Percentiles rank a stretch among this genome's conserved stretches.
phyloP scores from a whole-genome alignment of 2,113 vertebrate species.

The Menura novaehollandiae region DNA sequence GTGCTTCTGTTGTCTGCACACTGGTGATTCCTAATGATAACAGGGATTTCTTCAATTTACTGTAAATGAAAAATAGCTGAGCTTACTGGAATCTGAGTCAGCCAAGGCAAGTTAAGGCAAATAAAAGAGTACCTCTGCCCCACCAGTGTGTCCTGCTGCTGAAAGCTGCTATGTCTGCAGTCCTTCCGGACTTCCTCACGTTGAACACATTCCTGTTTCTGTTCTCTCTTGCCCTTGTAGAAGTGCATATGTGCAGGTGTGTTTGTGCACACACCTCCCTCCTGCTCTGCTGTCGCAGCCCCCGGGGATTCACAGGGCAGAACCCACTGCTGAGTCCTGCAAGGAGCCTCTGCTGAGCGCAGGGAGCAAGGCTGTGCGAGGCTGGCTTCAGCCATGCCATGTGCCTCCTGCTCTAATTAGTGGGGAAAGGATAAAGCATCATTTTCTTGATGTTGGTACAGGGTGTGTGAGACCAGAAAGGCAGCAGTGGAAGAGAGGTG shows the following conservation, averaged over 20 bases:
- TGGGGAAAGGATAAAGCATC: not conserved
- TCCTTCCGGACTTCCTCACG: slow-evolving; percentile 31
- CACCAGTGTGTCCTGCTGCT: not conserved
- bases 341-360: not conserved
- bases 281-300: not conserved
- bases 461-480: not conserved
- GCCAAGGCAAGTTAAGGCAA: slow-evolving; percentile 52
- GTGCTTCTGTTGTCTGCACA: slow-evolving; percentile 8
- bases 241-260: not conserved
- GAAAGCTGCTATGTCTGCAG: slow-evolving; percentile 2
- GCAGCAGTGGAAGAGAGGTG: not conserved
- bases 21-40: slow-evolving; percentile 34
- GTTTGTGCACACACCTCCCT: not conserved
- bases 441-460: not conserved
- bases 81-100: slow-evolving; percentile 62
- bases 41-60: slow-evolving; percentile 36
- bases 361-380: not conserved
- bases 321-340: accelerated
- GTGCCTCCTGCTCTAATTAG: not conserved
- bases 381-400: not conserved
- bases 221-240: slow-evolving; percentile 34
- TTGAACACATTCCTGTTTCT: slow-evolving; percentile 45
- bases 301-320: not conserved
- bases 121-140: slow-evolving; percentile 20
- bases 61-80: slow-evolving; percentile 47